Evolutionary conservation across 2,113 vertebrate genomes (phyloP).

Genomic region (Arothron firmamentum): DNA sequence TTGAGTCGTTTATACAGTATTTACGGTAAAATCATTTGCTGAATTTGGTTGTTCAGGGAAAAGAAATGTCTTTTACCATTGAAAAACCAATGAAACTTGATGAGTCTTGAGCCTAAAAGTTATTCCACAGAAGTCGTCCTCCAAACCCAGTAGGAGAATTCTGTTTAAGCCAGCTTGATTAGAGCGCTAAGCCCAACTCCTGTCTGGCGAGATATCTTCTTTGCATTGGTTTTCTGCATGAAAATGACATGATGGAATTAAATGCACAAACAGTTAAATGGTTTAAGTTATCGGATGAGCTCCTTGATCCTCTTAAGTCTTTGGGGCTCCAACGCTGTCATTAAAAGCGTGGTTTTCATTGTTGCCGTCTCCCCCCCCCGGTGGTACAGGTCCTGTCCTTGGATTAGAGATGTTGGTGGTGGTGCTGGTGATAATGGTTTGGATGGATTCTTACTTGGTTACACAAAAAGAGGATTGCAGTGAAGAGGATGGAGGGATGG

Average conservation of each 20-base stretch:
- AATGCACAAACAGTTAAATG: conserved; percentile 75
- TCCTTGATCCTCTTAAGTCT: conserved; percentile 70
- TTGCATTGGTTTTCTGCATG: conserved; percentile 46
- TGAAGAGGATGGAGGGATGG: background rate
- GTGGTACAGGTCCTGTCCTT: conserved; percentile 24
- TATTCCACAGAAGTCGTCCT: conserved; percentile 22
- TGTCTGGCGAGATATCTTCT: conserved; percentile 44
- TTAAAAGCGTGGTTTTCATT: conserved; percentile 61
- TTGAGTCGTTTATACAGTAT: conserved; percentile 21
- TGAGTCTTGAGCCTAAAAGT: conserved; percentile 15
- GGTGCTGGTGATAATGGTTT: conserved; percentile 34
- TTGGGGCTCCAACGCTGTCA: conserved; percentile 62
- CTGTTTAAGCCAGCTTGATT: conserved; percentile 36
- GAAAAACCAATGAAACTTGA: conserved; percentile 3
- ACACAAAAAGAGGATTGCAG: conserved; percentile 40
- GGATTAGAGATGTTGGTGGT: conserved; percentile 34
- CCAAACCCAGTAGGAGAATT: conserved; percentile 26
- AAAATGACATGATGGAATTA: conserved; percentile 60
- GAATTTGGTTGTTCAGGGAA: background rate
- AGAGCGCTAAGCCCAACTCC: conserved; percentile 33
- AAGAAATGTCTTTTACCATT: background rate
- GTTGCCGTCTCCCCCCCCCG: conserved; percentile 32
- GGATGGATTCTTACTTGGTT: conserved; percentile 40
- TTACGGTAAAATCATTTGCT: conserved; percentile 8
- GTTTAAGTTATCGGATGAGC: conserved; percentile 73